Conservation (phyloP, 30 jellyfish, hydroid and myxozoan species). For the Nemopilema nomurai region DNA sequence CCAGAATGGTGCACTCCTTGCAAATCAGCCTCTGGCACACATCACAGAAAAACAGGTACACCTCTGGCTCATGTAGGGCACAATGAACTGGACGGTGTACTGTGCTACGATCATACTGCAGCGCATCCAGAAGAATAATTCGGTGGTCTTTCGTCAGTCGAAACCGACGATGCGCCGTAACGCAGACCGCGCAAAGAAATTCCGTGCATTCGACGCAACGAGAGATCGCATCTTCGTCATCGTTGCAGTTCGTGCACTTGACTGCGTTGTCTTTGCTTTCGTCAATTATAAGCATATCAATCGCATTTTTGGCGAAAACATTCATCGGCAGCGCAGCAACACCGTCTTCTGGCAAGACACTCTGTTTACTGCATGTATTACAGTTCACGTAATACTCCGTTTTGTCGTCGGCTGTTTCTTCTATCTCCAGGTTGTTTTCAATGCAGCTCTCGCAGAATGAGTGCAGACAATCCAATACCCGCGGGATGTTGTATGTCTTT, state of each 20-base stretch:
- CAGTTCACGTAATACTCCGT: slow-evolving; percentile 65
- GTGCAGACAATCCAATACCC: slow-evolving; percentile 92
- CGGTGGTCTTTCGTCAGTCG: slow-evolving; percentile 95
- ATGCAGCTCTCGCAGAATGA: slow-evolving; percentile 90
- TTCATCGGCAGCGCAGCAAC: slow-evolving; percentile 74
- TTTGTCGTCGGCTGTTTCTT: slow-evolving; percentile 44
- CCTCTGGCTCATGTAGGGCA: slow-evolving; percentile 81
- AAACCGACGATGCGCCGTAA: slow-evolving; percentile 93
- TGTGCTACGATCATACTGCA: slow-evolving; percentile 81
- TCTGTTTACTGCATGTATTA: slow-evolving; percentile 61
- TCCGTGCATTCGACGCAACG: slow-evolving; percentile 96
- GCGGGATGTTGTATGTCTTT: slow-evolving; percentile 66
- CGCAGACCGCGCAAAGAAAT: slow-evolving; percentile 82
- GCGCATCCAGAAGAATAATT: slow-evolving; percentile 73
- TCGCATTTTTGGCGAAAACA: slow-evolving; percentile 90
- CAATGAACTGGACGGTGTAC: slow-evolving; percentile 95
- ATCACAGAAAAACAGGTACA: slow-evolving; percentile 81
- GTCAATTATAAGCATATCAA: slow-evolving; percentile 78
- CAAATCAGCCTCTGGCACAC: slow-evolving; percentile 91
- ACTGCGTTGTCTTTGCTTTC: slow-evolving; percentile 84
- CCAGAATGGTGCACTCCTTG: slow-evolving; percentile 89
- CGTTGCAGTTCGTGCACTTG: slow-evolving; percentile 83
- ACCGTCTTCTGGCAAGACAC: slow-evolving; percentile 82
- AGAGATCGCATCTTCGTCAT: slow-evolving; percentile 87
- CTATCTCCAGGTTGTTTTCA: slow-evolving; percentile 76